phyloP scores from a whole-genome alignment of 1,140 invertebrate genomes.

The Myzus persicae region DNA sequence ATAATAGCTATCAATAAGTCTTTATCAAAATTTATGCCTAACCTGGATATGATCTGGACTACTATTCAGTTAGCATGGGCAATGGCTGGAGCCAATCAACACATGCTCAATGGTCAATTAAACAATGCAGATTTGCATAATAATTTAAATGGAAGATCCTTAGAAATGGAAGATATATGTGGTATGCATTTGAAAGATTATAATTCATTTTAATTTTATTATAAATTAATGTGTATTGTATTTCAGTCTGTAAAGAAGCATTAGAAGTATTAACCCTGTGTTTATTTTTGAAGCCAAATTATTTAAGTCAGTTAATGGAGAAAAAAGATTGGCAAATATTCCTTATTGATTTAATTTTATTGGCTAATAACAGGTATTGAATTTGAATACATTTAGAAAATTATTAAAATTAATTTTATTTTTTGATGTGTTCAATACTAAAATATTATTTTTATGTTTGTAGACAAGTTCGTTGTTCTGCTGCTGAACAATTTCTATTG shows the following conservation, averaged over 20 bases:
- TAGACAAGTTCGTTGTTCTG: constrained; percentile 75
- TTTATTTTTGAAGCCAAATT: constrained; percentile 79
- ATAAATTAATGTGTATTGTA: constrained; percentile 46
- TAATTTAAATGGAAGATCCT: constrained; percentile 59
- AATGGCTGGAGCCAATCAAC: constrained; percentile 74
- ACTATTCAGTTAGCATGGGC: constrained; percentile 82
- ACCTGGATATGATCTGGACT: constrained; percentile 73
- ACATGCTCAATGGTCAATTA: constrained; percentile 64
- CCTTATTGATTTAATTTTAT: constrained; percentile 86
- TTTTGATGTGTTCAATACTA: not conserved
- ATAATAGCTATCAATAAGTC: constrained; percentile 69
- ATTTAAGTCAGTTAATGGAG: constrained; percentile 74
- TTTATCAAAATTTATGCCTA: constrained; percentile 72
- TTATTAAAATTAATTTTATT: constrained; percentile 21
- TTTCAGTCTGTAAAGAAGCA: constrained; percentile 85
- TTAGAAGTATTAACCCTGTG: constrained; percentile 90
- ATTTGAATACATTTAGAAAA: not conserved
- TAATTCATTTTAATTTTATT: constrained; percentile 35
- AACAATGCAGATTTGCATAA: constrained; percentile 59
- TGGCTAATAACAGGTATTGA: constrained; percentile 68
- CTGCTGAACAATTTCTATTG: constrained; percentile 83
- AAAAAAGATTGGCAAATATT: constrained; percentile 86
- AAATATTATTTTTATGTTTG: not conserved
- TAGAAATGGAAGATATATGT: constrained; percentile 68
- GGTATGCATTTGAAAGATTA: constrained; percentile 63